phyloP scores from a whole-genome alignment of 2,888 invertebrate genomes.

The Agrotis exclamationis region DNA sequence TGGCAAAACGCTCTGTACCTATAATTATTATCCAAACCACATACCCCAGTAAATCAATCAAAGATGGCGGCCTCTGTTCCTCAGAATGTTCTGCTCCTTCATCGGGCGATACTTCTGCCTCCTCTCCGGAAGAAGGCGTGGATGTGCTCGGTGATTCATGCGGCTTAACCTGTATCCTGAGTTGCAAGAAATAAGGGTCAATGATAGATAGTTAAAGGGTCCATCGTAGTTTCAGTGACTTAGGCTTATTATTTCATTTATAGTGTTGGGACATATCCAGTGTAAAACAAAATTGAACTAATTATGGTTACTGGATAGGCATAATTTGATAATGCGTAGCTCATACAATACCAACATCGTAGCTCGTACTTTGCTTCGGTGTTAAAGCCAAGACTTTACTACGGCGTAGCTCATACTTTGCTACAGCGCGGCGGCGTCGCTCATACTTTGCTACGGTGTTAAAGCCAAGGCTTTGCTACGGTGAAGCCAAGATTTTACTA shows the following conservation, averaged over 20 bases:
- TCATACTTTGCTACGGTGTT: no score
- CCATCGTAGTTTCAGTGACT: not conserved
- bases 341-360: not conserved
- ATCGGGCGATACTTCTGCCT: constrained; percentile 93
- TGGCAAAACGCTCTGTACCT: no score
- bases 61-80: constrained; percentile 92
- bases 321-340: not conserved
- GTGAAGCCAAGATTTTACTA: not conserved
- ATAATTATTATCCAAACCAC: not conserved
- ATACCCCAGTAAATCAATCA: constrained; percentile 95
- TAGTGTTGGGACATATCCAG: no score
- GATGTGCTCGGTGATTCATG: constrained; percentile 94
- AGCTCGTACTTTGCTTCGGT: not conserved
- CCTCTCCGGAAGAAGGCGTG: constrained; percentile 94
- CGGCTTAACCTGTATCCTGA: constrained; percentile 93
- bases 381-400: not conserved
- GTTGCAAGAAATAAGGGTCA: not conserved
- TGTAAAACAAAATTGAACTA: no score
- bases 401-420: not conserved
- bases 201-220: not conserved
- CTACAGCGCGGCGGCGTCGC: not conserved
- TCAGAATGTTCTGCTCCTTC: constrained; percentile 88
- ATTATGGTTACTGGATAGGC: not conserved
- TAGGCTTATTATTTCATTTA: no score
- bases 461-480: not conserved